Conservation (phyloP, 2,888 invertebrate genomes). For the Hypercompe scribonia region DNA sequence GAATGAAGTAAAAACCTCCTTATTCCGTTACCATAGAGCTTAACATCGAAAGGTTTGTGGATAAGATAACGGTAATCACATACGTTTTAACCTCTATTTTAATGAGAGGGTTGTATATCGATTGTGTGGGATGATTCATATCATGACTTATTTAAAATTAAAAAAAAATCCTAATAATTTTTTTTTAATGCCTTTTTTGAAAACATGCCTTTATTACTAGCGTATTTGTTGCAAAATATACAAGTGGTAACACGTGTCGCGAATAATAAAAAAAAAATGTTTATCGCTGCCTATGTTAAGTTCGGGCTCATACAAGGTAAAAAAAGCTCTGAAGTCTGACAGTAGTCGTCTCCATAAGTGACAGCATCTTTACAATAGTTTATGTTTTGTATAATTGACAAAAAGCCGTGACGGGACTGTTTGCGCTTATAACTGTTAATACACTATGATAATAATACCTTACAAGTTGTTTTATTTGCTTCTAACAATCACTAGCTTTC, state of each 20-base stretch:
- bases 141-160: neutral
- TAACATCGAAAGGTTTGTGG: neutral
- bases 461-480: neutral
- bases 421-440: neutral
- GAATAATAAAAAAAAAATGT: too few relatives aligned
- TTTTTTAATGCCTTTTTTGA: neutral
- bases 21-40: neutral
- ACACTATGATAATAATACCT: conserved; percentile 8
- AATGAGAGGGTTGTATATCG: neutral
- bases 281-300: neutral
- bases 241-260: too few relatives aligned
- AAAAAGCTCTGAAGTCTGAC: neutral
- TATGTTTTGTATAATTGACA: neutral
- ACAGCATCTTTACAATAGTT: neutral
- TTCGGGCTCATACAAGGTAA: neutral
- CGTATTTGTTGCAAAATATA: too few relatives aligned
- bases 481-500: neutral
- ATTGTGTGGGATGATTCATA: neutral
- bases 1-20: neutral
- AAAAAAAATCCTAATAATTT: too few relatives aligned
- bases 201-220: neutral
- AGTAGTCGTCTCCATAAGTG: neutral
- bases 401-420: neutral
- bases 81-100: neutral
- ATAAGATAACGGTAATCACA: neutral